Percentiles rank a stretch among this genome's conserved stretches.
These are phyloP conservation scores for Falcaria lacertinaria DNA, from an alignment of 2,888 invertebrate species.

Conservation along the genomic window DNA sequence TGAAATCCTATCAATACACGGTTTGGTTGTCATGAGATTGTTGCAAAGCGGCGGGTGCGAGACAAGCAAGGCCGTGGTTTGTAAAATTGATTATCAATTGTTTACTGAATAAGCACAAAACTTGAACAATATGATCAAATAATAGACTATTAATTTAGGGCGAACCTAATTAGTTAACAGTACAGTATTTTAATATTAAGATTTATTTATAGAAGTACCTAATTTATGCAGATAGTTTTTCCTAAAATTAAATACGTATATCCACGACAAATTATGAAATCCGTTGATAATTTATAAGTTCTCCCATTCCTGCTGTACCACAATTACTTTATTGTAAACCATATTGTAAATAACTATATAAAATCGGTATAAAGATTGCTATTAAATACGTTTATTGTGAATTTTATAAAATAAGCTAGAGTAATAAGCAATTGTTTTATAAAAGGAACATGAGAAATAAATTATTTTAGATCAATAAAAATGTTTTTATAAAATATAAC, in stretches of 20 bases:
- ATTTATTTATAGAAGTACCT: too few relatives aligned
- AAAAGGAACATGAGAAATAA: conserved; percentile 71
- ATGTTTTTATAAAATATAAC: conserved; percentile 16
- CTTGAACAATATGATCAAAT: too few relatives aligned
- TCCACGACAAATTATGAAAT: neutral
- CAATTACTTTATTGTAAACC: conserved; percentile 42
- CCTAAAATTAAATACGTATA: neutral
- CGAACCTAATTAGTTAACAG: too few relatives aligned
- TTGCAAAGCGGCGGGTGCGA: too few relatives aligned
- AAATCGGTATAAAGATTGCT: conserved; percentile 58
- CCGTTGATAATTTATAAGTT: neutral
- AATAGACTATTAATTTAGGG: too few relatives aligned
- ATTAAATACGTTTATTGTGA: conserved; percentile 66
- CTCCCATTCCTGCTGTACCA: conserved; percentile 5
- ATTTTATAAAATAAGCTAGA: conserved; percentile 50
- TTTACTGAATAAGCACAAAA: too few relatives aligned
- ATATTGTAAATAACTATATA: conserved; percentile 47
- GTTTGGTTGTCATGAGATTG: too few relatives aligned
- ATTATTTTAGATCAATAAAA: conserved; percentile 71
- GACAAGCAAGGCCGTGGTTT: too few relatives aligned
- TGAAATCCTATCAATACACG: too few relatives aligned
- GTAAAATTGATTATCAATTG: too few relatives aligned
- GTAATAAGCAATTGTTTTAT: conserved; percentile 71
- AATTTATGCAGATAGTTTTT: too few relatives aligned
- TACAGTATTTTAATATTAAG: too few relatives aligned